Percentiles rank a stretch among this genome's conserved stretches.
phyloP scores from a whole-genome alignment of 2,113 vertebrate species.

The Triplophysa siluroides region DNA sequence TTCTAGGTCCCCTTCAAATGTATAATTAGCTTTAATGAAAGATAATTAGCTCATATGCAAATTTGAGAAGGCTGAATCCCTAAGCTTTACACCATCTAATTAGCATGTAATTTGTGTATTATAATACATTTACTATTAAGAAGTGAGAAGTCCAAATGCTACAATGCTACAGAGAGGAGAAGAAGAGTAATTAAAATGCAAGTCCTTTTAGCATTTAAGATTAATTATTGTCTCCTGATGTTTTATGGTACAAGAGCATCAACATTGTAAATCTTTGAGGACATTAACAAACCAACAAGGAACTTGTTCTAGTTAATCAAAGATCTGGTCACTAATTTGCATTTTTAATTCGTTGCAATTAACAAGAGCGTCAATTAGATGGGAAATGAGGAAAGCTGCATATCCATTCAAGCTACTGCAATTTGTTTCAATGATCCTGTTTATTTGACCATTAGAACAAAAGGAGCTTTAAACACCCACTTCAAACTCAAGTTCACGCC shows the following conservation, averaged over 20 bases:
- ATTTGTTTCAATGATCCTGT: background rate
- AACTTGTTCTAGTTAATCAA: conserved; percentile 72
- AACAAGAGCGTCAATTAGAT: conserved; percentile 64
- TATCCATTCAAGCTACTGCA: conserved; percentile 1
- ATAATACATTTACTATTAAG: conserved; percentile 58
- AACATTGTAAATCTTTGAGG: conserved; percentile 67
- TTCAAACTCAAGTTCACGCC: background rate
- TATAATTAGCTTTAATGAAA: conserved; percentile 70
- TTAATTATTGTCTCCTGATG: conserved; percentile 75
- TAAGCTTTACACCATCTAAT: conserved; percentile 67
- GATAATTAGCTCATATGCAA: conserved; percentile 74
- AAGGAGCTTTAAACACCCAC: background rate
- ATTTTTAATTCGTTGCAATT: conserved; percentile 74
- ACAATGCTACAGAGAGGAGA: conserved; percentile 57
- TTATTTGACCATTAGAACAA: background rate
- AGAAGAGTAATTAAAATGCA: conserved; percentile 72
- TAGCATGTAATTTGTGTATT: conserved; percentile 71
- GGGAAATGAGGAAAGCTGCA: conserved; percentile 11
- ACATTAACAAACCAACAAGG: conserved; percentile 73
- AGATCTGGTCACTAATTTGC: conserved; percentile 71
- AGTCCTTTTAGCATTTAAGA: conserved; percentile 67
- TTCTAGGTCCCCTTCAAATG: conserved; percentile 46
- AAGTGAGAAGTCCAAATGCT: conserved; percentile 59
- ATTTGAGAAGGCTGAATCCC: conserved; percentile 67
- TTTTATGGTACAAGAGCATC: conserved; percentile 62